Evolutionary conservation across 2,888 invertebrate genomes (phyloP).

Genomic region (Rotaria sp.): DNA sequence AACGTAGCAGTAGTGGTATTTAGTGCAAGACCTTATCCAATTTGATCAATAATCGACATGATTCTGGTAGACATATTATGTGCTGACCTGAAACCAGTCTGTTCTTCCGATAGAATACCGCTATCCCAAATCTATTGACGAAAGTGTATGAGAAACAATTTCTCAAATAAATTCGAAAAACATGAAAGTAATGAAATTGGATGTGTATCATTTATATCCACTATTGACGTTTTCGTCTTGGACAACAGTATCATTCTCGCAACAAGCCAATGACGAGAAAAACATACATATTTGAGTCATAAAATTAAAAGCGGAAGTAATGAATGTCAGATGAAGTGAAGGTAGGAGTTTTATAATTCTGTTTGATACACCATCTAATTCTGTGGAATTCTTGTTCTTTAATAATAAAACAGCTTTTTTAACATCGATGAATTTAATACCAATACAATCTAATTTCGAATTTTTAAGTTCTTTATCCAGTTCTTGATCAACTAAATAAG

Average conservation of each 20-base stretch:
- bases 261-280: neutral
- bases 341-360: neutral
- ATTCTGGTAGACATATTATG: neutral
- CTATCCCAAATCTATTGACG: neutral
- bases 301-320: neutral
- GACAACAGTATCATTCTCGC: neutral
- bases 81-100: neutral
- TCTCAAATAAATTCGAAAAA: neutral
- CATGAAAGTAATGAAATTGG: slow-evolving; percentile 5
- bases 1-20: neutral
- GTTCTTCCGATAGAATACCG: neutral
- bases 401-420: neutral
- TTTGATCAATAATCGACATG: neutral
- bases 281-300: neutral
- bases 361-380: neutral
- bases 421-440: neutral
- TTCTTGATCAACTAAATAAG: neutral
- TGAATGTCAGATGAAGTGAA: neutral
- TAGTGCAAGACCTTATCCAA: neutral
- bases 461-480: neutral
- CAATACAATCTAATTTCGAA: no score
- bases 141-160: neutral
- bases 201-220: neutral
- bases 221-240: neutral
- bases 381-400: neutral